phyloP scores from a whole-genome alignment of 2,797 vertebrate genomes.

The Acanthurus leucopareius region DNA sequence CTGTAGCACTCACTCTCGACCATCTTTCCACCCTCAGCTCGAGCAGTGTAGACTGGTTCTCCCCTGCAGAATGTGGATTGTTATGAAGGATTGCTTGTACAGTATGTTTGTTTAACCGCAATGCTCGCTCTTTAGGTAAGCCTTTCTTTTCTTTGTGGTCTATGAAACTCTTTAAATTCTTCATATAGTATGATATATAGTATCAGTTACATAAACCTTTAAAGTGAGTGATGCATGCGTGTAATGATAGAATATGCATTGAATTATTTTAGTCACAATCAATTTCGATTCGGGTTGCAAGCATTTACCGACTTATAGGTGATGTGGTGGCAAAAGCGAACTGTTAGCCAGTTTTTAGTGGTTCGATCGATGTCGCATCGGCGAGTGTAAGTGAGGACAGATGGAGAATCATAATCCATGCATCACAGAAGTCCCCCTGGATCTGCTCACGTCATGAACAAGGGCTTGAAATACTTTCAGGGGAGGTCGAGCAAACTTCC shows the following conservation, averaged over 20 bases:
- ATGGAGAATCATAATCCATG: slow-evolving; percentile 64
- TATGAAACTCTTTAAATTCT: slow-evolving; percentile 34
- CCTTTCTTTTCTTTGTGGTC: slow-evolving; percentile 40
- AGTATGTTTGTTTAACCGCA: slow-evolving; percentile 66
- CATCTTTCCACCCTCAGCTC: slow-evolving; percentile 77
- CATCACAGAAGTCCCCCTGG: slow-evolving; percentile 52
- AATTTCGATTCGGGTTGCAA: slow-evolving; percentile 15
- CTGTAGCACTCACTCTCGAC: slow-evolving; percentile 71
- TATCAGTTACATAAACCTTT: not conserved
- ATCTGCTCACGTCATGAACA: slow-evolving; percentile 47
- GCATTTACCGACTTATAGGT: slow-evolving; percentile 9
- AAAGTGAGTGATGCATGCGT: not conserved
- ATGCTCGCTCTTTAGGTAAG: slow-evolving; percentile 46
- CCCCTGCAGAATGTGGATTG: slow-evolving; percentile 64
- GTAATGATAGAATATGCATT: not conserved
- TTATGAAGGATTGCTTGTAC: slow-evolving; percentile 65
- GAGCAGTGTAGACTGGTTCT: slow-evolving; percentile 61
- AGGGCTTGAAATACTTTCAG: slow-evolving; percentile 52
- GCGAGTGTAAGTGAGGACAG: slow-evolving; percentile 54
- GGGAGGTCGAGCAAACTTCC: slow-evolving; percentile 39
- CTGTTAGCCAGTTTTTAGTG: slow-evolving; percentile 23
- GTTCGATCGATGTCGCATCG: slow-evolving; percentile 28
- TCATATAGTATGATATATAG: slow-evolving; percentile 10
- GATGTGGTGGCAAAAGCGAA: slow-evolving; percentile 13
- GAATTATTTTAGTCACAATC: slow-evolving; percentile 20